Base-by-base conservation (phyloP, 2,113 vertebrate species). In the Arothron firmamentum region DNA sequence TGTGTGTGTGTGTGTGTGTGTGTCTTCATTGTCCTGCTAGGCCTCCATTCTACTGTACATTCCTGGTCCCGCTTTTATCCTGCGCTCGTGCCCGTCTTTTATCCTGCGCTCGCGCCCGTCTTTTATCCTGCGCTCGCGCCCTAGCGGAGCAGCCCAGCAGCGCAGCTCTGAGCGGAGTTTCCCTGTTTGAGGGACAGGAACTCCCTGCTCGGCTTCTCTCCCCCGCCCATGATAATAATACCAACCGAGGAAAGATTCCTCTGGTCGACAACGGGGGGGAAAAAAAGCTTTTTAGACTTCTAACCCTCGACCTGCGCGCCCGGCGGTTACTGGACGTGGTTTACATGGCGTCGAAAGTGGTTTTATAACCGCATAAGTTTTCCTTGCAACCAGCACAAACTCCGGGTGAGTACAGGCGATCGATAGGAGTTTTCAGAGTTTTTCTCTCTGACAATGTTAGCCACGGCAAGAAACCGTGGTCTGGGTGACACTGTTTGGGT, bases 181-280 rank as follows among this genome's bases (percentile, higher is more conserved):
- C 85, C 88, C 88, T 86, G 82, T 81, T 78, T 79, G 66, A 82
- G 84, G 83, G 86, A 90, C 88, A 88, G 88, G 89, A 92, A 92
- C 90, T 89, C 85, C 87, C 81, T 71, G 68, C 72, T 70, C 23
- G 17, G 28, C 75, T 72, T 70, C 70, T 62, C 65, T 76, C 59
- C 77, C 62, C 84, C 87, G 81, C 79, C 84, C 82, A 79, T 81
- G 78, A 63, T 79, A 75, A 76, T 60, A 79, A 76, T 70, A 71
- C 59, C 59, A 54, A 64, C 55, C 28, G 72, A 68, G 66, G 67
- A 48, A 67, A 80, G 81, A 85, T 58, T 76, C 63, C 53, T 73
- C 50, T 18, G 70, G 38, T 28, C 49, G 56, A 62, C 58, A 48
- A 66, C 19, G 1, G 15, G 51, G 42, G 38, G 47, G 38, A 42